Evolutionary conservation across 2,113 vertebrate genomes (phyloP), one percentile per base, ranked within the genome.

Genomic region (Cricetomys ansorgei): DNA sequence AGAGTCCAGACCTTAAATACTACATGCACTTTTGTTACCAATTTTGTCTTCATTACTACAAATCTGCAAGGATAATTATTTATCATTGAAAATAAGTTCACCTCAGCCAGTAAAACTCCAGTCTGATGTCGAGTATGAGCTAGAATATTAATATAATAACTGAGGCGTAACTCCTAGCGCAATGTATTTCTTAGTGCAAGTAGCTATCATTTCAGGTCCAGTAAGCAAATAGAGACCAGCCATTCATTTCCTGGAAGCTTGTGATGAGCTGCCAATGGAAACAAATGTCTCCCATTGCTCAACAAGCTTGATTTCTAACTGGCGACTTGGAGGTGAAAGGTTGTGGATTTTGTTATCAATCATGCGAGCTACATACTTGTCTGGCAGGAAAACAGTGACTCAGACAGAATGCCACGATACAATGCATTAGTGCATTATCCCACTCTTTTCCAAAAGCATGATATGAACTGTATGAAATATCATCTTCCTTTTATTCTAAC

Each of bases 281-380:
- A 97, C 76, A 97, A 96, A 98, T 97, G 90, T 89, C 79, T 94
- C 73, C 65, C 4, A 0, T 88, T 94, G 89, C 84, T 94, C 97
- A 95, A 64, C 77, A 95, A 95, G 85, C 73, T 91, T 91, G 62
- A 62, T 88, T 95, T 94, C 92, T 95, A 85, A 89, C 45, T 83
- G 55, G 81, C 95, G 91, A 96, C 91, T 83, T 50, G 43, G 72
- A 92, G 96, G 96, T 83, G 64, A 95, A 98, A 97, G 76, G 94
- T 94, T 86, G 55, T 97, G 73, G 40, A 91, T 92, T 96, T 83
- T 79, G 77, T 95, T 92, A 97, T 97, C 91, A 93, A 73, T 97
- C 97, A 96, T 96, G 13, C 65, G 19, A 34, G 84, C 43, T 77
- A 59, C 57, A 4, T 75, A 87, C 70, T 88, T n/a, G 34, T 89